A percentile compares a stretch with the other conserved stretches of the same genome.
Evolutionary conservation across 2,113 vertebrate genomes (phyloP).

Genomic region (Lutjanus erythropterus): DNA sequence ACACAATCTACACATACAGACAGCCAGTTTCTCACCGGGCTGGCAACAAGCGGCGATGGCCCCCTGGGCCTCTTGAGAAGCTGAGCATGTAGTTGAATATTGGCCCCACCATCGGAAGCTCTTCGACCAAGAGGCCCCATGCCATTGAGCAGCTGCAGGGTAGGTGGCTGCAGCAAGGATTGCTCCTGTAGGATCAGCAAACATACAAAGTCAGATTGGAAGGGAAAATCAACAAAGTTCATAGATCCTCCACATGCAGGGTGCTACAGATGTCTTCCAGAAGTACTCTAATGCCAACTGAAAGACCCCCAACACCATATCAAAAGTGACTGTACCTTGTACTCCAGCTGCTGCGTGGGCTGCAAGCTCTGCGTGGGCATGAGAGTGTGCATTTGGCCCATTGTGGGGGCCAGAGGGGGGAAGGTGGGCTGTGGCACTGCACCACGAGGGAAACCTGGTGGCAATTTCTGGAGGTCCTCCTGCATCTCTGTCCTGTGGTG

Average conservation of each 20-base stretch:
- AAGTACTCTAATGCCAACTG: neutral
- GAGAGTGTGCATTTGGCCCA: slow-evolving; percentile 91
- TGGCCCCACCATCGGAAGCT: slow-evolving; percentile 96
- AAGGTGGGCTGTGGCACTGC: slow-evolving; percentile 91
- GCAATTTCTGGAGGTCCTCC: slow-evolving; percentile 95
- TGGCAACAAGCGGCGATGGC: slow-evolving; percentile 94
- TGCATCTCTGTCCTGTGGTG: slow-evolving; percentile 91
- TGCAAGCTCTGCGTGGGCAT: slow-evolving; percentile 94
- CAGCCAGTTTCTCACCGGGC: slow-evolving; percentile 83
- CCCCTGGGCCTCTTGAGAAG: slow-evolving; percentile 96
- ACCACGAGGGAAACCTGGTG: slow-evolving; percentile 91
- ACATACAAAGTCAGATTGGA: neutral
- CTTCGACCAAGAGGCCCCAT: slow-evolving; percentile 98
- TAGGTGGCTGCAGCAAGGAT: slow-evolving; percentile 96
- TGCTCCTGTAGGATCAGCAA: slow-evolving; percentile 88
- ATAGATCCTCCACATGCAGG: neutral
- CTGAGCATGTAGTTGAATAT: slow-evolving; percentile 97
- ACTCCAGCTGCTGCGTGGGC: slow-evolving; percentile 94
- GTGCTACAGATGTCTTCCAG: neutral
- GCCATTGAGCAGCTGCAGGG: slow-evolving; percentile 96
- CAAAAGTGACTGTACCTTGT: slow-evolving; percentile 89
- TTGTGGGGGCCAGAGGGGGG: slow-evolving; percentile 88
- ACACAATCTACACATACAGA: neutral
- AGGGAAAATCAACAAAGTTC: neutral
- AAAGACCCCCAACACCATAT: neutral